Percentiles rank a stretch among this genome's conserved stretches.
Evolutionary conservation across 53 echinoderm and acorn worm genomes (phyloP).

Genomic region (Mesocentrotus franciscanus): DNA sequence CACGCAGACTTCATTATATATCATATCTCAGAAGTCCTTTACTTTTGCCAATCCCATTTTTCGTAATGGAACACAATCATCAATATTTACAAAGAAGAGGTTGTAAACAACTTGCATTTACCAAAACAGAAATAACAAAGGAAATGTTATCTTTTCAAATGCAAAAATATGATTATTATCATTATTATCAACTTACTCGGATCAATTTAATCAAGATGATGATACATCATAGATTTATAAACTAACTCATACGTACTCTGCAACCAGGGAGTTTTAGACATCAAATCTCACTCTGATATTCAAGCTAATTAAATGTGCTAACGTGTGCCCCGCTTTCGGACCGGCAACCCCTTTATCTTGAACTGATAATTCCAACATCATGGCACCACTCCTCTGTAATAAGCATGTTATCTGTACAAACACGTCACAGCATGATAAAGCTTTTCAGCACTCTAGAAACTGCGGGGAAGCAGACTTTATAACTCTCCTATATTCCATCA

Average conservation of each 20-base stretch:
- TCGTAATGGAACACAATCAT: no score
- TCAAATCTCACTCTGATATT: no score
- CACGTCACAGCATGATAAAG: neutral
- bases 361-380: neutral
- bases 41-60: neutral
- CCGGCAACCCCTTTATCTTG: neutral
- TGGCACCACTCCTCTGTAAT: neutral
- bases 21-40: neutral
- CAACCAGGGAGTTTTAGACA: neutral
- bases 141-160: neutral
- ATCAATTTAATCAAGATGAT: neutral
- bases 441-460: conserved; percentile 19
- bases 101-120: no score
- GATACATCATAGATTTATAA: neutral
- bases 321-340: neutral
- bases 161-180: neutral
- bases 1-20: neutral
- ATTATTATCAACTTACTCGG: neutral
- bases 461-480: neutral
- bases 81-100: no score
- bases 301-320: neutral
- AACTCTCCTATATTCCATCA: neutral
- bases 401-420: conserved; percentile 46
- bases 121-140: no score
- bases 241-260: neutral